These are phyloP conservation scores for Ictalurus furcatus DNA, from an alignment of 2,113 vertebrate genomes.

Conservation along the genomic window DNA sequence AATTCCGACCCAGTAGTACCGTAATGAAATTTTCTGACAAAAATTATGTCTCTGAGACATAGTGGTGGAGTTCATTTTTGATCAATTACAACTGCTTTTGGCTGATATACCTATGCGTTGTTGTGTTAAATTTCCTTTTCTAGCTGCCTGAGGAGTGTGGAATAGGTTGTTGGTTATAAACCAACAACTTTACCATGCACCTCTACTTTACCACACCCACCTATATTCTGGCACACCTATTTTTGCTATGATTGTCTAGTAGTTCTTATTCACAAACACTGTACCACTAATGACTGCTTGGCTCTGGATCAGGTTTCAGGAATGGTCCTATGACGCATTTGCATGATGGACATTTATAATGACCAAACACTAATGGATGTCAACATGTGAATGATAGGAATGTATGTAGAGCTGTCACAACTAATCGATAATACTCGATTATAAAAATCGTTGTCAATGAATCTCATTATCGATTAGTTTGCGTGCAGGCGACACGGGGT, in stretches of 20 bases:
- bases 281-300: neutral
- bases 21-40: neutral
- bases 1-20: neutral
- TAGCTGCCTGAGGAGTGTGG: neutral
- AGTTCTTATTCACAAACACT: neutral
- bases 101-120: neutral
- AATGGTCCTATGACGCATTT: neutral
- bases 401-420: too few relatives aligned
- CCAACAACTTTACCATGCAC: neutral
- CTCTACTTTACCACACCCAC: neutral
- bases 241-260: neutral
- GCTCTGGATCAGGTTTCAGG: neutral
- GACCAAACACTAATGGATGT: neutral
- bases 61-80: neutral
- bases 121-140: neutral
- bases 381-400: neutral
- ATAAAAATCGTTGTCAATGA: too few relatives aligned
- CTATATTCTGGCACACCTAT: neutral
- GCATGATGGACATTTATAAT: neutral
- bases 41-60: neutral
- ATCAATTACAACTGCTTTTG: neutral
- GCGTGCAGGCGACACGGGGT: too few relatives aligned
- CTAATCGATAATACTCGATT: too few relatives aligned
- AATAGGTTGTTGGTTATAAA: neutral
- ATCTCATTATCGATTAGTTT: too few relatives aligned